Evolutionary conservation across 92 coral and sea anemone genomes (phyloP).

Genomic region (Heliopora coerulea): DNA sequence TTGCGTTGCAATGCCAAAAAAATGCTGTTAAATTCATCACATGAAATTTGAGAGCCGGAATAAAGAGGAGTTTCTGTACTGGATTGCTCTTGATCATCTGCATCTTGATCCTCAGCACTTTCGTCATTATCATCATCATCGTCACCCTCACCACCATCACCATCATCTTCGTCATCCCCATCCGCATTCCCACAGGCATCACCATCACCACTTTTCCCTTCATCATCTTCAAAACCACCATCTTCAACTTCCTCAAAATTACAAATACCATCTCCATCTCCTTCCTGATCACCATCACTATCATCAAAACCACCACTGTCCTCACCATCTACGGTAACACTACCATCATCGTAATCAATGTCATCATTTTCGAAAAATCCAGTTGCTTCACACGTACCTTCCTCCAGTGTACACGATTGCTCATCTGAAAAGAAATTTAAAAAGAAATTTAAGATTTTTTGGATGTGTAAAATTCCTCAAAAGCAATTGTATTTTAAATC

Average conservation of each 20-base stretch:
- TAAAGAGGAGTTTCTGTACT: slow-evolving; percentile 45
- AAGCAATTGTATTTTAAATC: background rate
- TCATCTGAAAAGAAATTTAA: background rate
- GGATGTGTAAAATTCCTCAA: no score
- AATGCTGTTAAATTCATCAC: slow-evolving; percentile 49
- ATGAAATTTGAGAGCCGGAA: slow-evolving; percentile 52
- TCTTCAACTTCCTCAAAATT: background rate
- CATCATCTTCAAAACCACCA: background rate
- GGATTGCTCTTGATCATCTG: slow-evolving; percentile 10
- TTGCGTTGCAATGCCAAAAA: slow-evolving; percentile 56
- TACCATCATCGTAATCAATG: background rate
- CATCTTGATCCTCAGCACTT: slow-evolving; percentile 2
- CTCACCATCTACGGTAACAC: no score
- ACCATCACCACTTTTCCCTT: background rate
- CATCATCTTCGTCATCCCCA: slow-evolving; percentile 17
- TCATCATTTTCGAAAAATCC: no score
- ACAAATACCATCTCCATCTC: background rate
- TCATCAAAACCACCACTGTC: background rate
- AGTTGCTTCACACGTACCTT: no score
- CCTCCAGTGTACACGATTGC: background rate
- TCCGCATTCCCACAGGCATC: background rate
- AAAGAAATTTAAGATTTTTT: no score
- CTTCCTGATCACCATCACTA: background rate
- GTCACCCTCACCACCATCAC: slow-evolving; percentile 18
- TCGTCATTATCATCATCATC: slow-evolving; percentile 12